phyloP scores from a whole-genome alignment of 2,888 invertebrate species.

The Pinctada fucata region DNA sequence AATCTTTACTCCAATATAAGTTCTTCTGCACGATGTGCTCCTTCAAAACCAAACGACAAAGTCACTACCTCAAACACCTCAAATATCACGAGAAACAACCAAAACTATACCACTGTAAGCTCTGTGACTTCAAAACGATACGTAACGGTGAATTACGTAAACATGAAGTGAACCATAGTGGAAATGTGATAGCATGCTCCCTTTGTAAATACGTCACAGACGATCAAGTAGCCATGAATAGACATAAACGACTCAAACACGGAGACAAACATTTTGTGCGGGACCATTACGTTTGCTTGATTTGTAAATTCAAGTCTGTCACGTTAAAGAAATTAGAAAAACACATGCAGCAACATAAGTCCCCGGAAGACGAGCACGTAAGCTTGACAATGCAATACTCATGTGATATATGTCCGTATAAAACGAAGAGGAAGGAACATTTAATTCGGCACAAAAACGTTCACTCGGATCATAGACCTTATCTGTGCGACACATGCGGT shows the following conservation, averaged over 20 bases:
- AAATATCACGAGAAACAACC: slow-evolving; percentile 68
- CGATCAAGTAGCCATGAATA: slow-evolving; percentile 57
- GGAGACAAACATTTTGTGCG: background rate
- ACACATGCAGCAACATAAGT: slow-evolving; percentile 65
- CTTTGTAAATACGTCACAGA: slow-evolving; percentile 72
- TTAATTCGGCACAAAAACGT: slow-evolving; percentile 77
- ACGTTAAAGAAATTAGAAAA: slow-evolving; percentile 61
- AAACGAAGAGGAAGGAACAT: slow-evolving; percentile 75
- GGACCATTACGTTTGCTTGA: slow-evolving; percentile 25
- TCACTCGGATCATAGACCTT: slow-evolving; percentile 78
- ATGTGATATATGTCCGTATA: slow-evolving; percentile 75
- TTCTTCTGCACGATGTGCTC: slow-evolving; percentile 77
- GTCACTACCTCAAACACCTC: slow-evolving; percentile 76
- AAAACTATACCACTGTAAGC: slow-evolving; percentile 67
- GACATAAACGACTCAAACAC: slow-evolving; percentile 71
- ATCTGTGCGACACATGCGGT: slow-evolving; percentile 79
- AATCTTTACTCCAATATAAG: slow-evolving; percentile 81
- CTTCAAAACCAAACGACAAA: slow-evolving; percentile 77
- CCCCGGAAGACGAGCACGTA: slow-evolving; percentile 22
- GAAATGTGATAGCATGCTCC: slow-evolving; percentile 60
- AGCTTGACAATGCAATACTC: slow-evolving; percentile 56
- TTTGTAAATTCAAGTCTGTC: slow-evolving; percentile 68
- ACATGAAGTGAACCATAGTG: slow-evolving; percentile 75
- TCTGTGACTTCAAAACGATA: slow-evolving; percentile 76
- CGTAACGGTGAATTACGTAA: slow-evolving; percentile 74